Conservation (phyloP, 2,113 vertebrate species). For the Ochotona curzoniae region DNA sequence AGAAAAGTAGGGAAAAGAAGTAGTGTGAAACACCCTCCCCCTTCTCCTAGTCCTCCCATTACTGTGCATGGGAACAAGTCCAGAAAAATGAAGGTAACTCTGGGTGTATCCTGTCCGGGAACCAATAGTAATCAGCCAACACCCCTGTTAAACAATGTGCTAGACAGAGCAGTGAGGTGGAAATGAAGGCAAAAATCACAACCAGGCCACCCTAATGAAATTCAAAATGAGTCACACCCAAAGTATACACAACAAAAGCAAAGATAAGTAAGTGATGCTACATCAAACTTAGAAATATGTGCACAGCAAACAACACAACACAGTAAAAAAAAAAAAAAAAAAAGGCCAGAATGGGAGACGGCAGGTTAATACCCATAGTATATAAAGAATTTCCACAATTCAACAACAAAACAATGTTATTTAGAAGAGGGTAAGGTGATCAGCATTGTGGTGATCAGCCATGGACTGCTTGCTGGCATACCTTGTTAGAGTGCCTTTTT, state of each 20-base stretch:
- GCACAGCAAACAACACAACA: not conserved
- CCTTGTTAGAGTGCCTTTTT: too few species aligned
- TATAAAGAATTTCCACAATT: conserved; percentile 33
- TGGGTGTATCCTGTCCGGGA: conserved; percentile 61
- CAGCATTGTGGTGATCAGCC: too few species aligned
- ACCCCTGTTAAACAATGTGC: conserved; percentile 56
- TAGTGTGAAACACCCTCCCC: not conserved
- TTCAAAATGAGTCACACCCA: conserved; percentile 58
- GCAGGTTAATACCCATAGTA: conserved; percentile 17
- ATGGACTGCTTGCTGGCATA: too few species aligned
- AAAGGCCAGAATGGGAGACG: conserved; percentile 3
- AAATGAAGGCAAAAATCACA: conserved; percentile 65
- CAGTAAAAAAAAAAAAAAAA: too few species aligned
- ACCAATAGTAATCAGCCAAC: conserved; percentile 66
- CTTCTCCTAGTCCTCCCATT: not conserved
- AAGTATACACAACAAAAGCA: conserved; percentile 50
- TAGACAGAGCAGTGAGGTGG: conserved; percentile 37
- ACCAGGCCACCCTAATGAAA: conserved; percentile 44
- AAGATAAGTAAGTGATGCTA: conserved; percentile 28
- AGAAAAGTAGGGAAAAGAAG: not conserved
- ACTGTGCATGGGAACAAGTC: conserved; percentile 44
- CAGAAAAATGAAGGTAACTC: conserved; percentile 71
- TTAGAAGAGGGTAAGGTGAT: too few species aligned
- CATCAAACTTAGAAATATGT: not conserved
- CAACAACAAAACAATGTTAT: not conserved